Evolutionary conservation across 2,888 invertebrate species (phyloP).

Genomic region (Drosophila pegasa): DNA sequence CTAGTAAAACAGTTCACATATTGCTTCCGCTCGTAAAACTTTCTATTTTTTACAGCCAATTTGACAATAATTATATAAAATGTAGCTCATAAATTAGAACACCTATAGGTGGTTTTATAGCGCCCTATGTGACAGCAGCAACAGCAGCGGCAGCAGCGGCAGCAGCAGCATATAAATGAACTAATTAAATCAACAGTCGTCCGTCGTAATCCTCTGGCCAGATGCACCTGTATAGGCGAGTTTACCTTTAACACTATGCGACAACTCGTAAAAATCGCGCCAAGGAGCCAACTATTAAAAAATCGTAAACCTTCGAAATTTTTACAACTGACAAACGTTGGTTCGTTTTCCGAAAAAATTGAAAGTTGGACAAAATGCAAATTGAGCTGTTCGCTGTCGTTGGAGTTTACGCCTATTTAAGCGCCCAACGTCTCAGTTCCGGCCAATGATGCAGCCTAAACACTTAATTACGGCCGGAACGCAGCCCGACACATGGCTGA

Average conservation of each 20-base stretch:
- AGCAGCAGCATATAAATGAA: constrained; percentile 57
- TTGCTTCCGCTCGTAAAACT: constrained; percentile 54
- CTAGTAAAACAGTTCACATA: constrained; percentile 51
- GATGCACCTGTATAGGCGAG: constrained; percentile 16
- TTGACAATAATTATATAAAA: constrained; percentile 49
- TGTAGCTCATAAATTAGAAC: constrained; percentile 52
- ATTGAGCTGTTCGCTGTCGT: constrained; percentile 67
- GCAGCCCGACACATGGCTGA: constrained; percentile 56
- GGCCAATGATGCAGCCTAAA: constrained; percentile 64
- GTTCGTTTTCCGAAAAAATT: constrained; percentile 56
- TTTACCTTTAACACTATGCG: constrained; percentile 1
- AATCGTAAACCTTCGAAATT: constrained; percentile 66
- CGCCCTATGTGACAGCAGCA: background rate
- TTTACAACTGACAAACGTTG: constrained; percentile 51
- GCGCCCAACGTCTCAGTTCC: constrained; percentile 41
- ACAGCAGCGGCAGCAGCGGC: constrained; percentile 2
- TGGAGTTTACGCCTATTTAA: constrained; percentile 67
- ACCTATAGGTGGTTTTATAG: constrained; percentile 34
- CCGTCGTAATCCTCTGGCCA: constrained; percentile 21
- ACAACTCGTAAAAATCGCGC: constrained; percentile 68
- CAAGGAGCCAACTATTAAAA: constrained; percentile 64
- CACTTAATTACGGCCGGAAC: constrained; percentile 68
- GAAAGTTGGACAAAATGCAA: constrained; percentile 74
- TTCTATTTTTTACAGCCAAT: constrained; percentile 42
- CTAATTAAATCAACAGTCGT: constrained; percentile 66